phyloP scores from a whole-genome alignment of 2,888 invertebrate genomes.

The Epinotia bilunana region DNA sequence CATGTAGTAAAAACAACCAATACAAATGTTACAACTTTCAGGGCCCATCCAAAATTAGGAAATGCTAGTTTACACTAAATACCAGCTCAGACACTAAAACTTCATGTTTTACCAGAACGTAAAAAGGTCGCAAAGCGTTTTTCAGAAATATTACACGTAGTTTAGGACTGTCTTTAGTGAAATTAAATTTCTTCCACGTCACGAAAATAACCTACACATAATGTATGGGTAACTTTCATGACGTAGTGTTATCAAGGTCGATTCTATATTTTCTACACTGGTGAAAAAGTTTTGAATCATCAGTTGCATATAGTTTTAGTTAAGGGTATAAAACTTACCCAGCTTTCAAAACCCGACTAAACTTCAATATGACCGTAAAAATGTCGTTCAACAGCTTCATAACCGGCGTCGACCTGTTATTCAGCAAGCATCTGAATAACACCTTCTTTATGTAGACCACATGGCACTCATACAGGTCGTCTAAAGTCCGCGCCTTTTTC shows the following conservation, averaged over 20 bases:
- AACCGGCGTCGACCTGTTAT: constrained; percentile 87
- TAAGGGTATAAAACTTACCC: constrained; percentile 65
- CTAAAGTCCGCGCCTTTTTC: constrained; percentile 86
- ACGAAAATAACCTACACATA: too few relatives aligned
- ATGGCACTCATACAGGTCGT: constrained; percentile 89
- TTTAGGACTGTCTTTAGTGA: too few relatives aligned
- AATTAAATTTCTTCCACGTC: too few relatives aligned
- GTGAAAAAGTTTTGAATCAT: too few relatives aligned
- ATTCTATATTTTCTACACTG: too few relatives aligned
- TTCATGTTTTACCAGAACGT: too few relatives aligned
- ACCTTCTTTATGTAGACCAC: constrained; percentile 90
- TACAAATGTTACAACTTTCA: too few relatives aligned
- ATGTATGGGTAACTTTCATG: too few relatives aligned
- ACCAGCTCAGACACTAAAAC: neutral
- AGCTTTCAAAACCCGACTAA: constrained; percentile 85
- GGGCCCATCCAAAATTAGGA: too few relatives aligned
- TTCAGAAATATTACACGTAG: too few relatives aligned
- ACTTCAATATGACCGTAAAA: constrained; percentile 89
- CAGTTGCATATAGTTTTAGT: neutral
- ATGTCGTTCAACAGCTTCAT: constrained; percentile 88
- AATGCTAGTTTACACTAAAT: neutral
- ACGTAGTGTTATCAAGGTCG: too few relatives aligned
- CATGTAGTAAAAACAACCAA: too few relatives aligned
- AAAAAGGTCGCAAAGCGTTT: neutral
- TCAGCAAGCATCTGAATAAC: constrained; percentile 89